Evolutionary conservation across 1,140 invertebrate genomes (phyloP).

Genomic region (Radopholus similis): DNA sequence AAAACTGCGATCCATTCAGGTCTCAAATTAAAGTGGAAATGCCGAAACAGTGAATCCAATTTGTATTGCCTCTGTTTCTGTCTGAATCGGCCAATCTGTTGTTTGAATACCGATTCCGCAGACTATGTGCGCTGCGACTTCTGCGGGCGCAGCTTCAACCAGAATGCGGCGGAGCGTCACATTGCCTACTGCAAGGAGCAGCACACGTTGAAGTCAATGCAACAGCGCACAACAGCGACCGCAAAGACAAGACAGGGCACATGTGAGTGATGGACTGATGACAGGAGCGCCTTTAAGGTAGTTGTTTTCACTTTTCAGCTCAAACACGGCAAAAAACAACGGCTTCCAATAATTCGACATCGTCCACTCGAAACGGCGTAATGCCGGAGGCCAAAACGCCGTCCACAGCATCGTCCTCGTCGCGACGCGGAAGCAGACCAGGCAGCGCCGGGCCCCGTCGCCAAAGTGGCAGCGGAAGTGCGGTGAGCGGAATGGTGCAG

Average conservation of each 20-base stretch:
- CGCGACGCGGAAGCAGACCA: neutral
- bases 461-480: slow-evolving; percentile 1
- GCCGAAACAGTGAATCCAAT: neutral
- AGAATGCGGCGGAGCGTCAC: slow-evolving; percentile 79
- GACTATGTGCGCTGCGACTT: slow-evolving; percentile 88
- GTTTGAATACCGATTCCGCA: no score
- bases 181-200: slow-evolving; percentile 79
- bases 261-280: no score
- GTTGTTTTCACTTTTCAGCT: neutral
- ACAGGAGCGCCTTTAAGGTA: no score
- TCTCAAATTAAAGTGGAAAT: neutral
- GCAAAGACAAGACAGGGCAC: neutral
- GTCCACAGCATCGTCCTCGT: neutral
- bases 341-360: neutral
- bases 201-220: slow-evolving; percentile 15
- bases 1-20: slow-evolving; percentile 28
- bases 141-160: slow-evolving; percentile 80
- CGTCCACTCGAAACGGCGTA: neutral
- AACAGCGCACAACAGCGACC: neutral
- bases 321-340: neutral
- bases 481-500: neutral
- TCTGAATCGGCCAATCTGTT: slow-evolving; percentile 1
- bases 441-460: neutral
- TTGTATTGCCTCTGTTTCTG: neutral
- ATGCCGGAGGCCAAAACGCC: neutral